Percentiles rank a stretch among this genome's conserved stretches.
Conservation (phyloP, 1,140 invertebrate genomes). For the Brachystomella parvula region DNA sequence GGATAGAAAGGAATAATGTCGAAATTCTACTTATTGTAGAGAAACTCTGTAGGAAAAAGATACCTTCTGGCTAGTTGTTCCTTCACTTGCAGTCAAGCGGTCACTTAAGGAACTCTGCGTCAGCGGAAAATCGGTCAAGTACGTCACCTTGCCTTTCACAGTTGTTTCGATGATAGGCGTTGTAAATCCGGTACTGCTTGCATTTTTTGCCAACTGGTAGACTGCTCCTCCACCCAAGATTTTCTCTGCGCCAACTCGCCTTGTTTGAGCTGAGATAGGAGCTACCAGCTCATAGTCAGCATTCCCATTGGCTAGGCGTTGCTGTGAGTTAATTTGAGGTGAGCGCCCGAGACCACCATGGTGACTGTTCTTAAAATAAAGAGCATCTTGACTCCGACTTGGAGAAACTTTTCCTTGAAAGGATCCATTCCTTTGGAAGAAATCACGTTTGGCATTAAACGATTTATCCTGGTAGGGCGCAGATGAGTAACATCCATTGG, state of each 20-base stretch:
- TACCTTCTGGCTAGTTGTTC: background rate
- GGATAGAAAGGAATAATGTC: background rate
- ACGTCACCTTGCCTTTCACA: constrained; percentile 34
- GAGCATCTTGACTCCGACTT: constrained; percentile 32
- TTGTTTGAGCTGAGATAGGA: background rate
- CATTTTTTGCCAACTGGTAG: constrained; percentile 14
- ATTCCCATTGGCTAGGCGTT: background rate
- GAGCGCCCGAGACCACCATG: constrained; percentile 6
- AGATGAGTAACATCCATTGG: background rate
- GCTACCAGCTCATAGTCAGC: background rate
- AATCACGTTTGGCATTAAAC: constrained; percentile 30
- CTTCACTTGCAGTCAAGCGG: constrained; percentile 13
- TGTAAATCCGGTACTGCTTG: constrained; percentile 1
- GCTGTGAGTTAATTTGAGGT: background rate
- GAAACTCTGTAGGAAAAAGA: background rate
- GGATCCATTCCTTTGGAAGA: constrained; percentile 35
- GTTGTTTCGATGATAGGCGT: constrained; percentile 32
- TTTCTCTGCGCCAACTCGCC: constrained; percentile 6
- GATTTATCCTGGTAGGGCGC: constrained; percentile 13
- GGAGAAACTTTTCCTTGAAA: constrained; percentile 35
- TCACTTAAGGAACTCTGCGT: constrained; percentile 31
- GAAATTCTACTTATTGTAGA: background rate
- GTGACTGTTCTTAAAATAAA: constrained; percentile 31
- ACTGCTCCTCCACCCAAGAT: background rate
- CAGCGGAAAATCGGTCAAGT: constrained; percentile 36